Evolutionary conservation across 2,888 invertebrate species (phyloP).

Genomic region (Pheosia tremula): DNA sequence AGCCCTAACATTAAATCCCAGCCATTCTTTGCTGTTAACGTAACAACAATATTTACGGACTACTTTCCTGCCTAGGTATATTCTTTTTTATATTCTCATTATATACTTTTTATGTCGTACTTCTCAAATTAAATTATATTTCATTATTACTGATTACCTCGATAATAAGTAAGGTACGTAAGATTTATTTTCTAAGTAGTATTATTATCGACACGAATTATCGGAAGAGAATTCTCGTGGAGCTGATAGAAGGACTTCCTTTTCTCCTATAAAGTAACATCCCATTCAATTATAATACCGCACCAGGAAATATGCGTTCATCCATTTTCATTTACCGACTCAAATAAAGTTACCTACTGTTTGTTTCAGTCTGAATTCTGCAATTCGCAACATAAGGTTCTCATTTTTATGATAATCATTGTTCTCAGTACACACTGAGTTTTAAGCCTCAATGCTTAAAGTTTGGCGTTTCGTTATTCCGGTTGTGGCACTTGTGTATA

Average conservation of each 20-base stretch:
- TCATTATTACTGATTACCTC: too few relatives aligned
- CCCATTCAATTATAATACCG: background rate
- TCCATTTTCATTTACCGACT: background rate
- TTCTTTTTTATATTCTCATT: too few relatives aligned
- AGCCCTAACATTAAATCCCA: background rate
- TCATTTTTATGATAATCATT: constrained; percentile 3
- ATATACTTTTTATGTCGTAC: too few relatives aligned
- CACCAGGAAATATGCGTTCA: background rate
- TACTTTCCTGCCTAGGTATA: too few relatives aligned
- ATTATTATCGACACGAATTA: too few relatives aligned
- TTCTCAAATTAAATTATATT: too few relatives aligned
- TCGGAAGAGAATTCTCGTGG: too few relatives aligned
- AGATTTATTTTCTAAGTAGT: too few relatives aligned
- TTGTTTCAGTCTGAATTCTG: background rate
- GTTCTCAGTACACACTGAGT: background rate
- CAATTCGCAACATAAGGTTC: background rate
- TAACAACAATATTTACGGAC: background rate
- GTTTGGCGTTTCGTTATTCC: background rate
- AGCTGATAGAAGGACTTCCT: too few relatives aligned
- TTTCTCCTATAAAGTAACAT: too few relatives aligned
- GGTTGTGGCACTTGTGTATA: too few relatives aligned
- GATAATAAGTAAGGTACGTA: too few relatives aligned
- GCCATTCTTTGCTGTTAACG: background rate
- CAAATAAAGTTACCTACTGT: background rate
- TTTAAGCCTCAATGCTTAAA: background rate